Conservation (phyloP, 1,140 invertebrate species). For the Drosophila ogumai region DNA sequence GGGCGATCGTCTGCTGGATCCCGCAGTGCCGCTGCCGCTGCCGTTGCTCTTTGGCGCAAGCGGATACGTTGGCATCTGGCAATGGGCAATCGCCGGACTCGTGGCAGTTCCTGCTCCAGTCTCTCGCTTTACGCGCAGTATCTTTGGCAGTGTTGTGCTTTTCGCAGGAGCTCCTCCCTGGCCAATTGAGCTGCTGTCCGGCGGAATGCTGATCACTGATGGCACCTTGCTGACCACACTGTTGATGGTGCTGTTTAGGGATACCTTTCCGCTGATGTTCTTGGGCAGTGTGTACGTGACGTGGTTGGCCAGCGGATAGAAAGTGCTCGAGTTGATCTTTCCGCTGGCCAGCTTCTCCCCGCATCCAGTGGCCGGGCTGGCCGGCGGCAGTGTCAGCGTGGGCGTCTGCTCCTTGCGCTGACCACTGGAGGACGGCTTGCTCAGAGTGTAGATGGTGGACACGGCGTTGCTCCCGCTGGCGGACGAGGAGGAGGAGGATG, state of each 20-base stretch:
- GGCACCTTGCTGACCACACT: conserved; percentile 84
- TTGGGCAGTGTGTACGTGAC: conserved; percentile 84
- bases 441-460: conserved; percentile 75
- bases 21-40: background rate
- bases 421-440: conserved; percentile 53
- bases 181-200: conserved; percentile 47
- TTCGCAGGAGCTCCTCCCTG: conserved; percentile 23
- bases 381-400: conserved; percentile 66
- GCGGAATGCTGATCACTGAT: conserved; percentile 82
- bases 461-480: conserved; percentile 59
- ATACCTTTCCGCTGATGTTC: conserved; percentile 81
- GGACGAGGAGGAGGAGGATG: conserved; percentile 41
- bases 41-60: conserved; percentile 31
- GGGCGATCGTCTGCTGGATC: conserved; percentile 35
- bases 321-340: conserved; percentile 83
- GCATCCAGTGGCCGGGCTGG: conserved; percentile 45
- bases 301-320: conserved; percentile 82
- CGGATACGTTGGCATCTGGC: conserved; percentile 80
- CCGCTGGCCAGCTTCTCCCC: conserved; percentile 62
- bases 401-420: conserved; percentile 72
- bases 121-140: conserved; percentile 51
- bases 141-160: conserved; percentile 61
- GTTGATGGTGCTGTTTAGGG: conserved; percentile 81
- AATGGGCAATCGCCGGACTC: conserved; percentile 60
- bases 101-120: conserved; percentile 22